Conservation (phyloP, 2,797 vertebrate genomes). For the Silurus aristotelis region DNA sequence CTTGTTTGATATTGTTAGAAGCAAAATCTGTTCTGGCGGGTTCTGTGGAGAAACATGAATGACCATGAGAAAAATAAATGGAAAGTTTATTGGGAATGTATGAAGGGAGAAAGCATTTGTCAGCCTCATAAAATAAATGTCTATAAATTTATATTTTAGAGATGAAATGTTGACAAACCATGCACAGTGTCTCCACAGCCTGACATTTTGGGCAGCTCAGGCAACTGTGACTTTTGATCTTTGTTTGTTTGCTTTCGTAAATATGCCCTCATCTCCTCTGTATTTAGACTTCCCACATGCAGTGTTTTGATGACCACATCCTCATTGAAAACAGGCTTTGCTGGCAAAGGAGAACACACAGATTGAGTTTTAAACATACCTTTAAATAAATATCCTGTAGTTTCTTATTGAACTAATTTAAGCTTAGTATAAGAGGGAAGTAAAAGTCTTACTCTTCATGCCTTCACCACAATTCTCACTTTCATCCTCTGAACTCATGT, state of each 20-base stretch:
- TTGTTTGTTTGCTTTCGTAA: background rate
- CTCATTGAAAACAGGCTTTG: conserved; percentile 9
- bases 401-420: background rate
- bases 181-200: background rate
- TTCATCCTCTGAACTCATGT: conserved; percentile 52
- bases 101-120: background rate
- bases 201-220: background rate
- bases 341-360: conserved; percentile 8
- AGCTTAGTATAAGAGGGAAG: background rate
- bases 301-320: background rate
- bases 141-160: conserved; percentile 2
- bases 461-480: conserved; percentile 9
- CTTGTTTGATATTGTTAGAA: background rate
- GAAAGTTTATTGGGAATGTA: background rate
- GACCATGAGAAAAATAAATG: background rate
- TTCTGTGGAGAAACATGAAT: conserved; percentile 50
- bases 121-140: background rate
- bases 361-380: background rate
- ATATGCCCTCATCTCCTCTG: background rate
- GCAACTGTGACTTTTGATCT: background rate
- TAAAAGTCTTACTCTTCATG: conserved; percentile 1
- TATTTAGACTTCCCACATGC: conserved; percentile 6
- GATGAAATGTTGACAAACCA: conserved; percentile 20
- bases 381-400: background rate
- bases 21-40: conserved; percentile 29